Percentiles rank a stretch among this genome's conserved stretches.
phyloP scores from a whole-genome alignment of 1,140 invertebrate genomes.

The Dendroctonus ponderosae region DNA sequence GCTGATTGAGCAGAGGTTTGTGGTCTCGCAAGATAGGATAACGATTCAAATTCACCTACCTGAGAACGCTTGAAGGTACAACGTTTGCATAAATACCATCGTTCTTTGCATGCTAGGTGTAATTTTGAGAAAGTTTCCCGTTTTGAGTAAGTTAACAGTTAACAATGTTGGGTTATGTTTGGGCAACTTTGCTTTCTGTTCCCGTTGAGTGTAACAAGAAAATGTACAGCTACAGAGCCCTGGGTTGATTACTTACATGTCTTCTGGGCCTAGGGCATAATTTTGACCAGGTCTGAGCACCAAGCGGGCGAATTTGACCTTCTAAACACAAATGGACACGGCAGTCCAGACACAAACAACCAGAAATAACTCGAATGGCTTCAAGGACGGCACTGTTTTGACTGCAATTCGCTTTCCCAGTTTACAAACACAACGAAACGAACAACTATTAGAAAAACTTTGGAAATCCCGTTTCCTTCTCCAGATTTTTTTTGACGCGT shows the following conservation, averaged over 20 bases:
- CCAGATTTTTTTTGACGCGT: constrained; percentile 12
- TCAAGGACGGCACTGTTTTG: constrained; percentile 17
- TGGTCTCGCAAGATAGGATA: too few relatives aligned
- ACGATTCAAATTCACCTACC: too few relatives aligned
- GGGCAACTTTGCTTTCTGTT: neutral
- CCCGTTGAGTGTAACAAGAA: neutral
- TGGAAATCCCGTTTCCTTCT: neutral
- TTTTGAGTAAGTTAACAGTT: too few relatives aligned
- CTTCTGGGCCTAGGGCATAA: neutral
- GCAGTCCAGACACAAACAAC: constrained; percentile 8
- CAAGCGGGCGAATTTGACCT: neutral
- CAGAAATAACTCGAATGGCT: constrained; percentile 9
- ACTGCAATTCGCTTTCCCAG: neutral
- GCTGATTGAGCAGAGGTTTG: too few relatives aligned
- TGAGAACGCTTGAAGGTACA: too few relatives aligned
- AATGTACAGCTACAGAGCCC: neutral
- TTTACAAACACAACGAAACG: neutral
- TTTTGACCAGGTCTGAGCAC: neutral
- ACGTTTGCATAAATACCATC: too few relatives aligned
- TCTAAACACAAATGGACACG: neutral
- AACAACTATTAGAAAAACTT: neutral
- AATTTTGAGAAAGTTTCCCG: too few relatives aligned
- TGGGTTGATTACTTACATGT: neutral
- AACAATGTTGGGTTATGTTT: too few relatives aligned
- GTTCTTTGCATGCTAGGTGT: too few relatives aligned